A percentile compares a stretch with the other conserved stretches of the same genome.
Conservation (phyloP, 2,888 invertebrate species). For the Acronicta psi region DNA sequence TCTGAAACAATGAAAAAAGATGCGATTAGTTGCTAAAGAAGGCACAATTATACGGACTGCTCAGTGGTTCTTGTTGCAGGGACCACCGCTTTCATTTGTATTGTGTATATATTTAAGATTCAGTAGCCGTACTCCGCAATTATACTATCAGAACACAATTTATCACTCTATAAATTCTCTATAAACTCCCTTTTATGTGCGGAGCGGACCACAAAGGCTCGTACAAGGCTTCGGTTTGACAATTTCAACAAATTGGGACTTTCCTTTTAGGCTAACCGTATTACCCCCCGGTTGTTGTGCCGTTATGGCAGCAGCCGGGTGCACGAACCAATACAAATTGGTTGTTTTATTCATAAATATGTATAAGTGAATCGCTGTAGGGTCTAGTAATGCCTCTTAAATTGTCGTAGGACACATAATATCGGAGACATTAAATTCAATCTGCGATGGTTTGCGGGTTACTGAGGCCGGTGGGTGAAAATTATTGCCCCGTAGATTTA, state of each 20-base stretch:
- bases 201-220: conserved; percentile 52
- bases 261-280: conserved; percentile 70
- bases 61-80: conserved; percentile 21
- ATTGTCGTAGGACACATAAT: conserved; percentile 76
- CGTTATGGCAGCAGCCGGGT: conserved; percentile 69
- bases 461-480: conserved; percentile 68
- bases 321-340: conserved; percentile 59
- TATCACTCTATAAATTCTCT: conserved; percentile 58
- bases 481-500: conserved; percentile 75
- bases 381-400: conserved; percentile 78
- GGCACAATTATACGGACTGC: conserved; percentile 30
- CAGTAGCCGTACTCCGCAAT: conserved; percentile 35
- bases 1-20: conserved; percentile 91
- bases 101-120: conserved; percentile 40
- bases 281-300: conserved; percentile 64
- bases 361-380: conserved; percentile 76
- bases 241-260: conserved; percentile 72
- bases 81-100: conserved; percentile 31
- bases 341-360: conserved; percentile 81
- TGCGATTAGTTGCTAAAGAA: conserved; percentile 58
- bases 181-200: conserved; percentile 58
- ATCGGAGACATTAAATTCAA: conserved; percentile 78
- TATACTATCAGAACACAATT: conserved; percentile 53
- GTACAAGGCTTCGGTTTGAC: conserved; percentile 64
- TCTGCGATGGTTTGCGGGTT: conserved; percentile 69